Evolutionary conservation across 2,888 invertebrate species (phyloP), one percentile per base, ranked within the genome.

Genomic region (Hydroisotoma schaefferi): DNA sequence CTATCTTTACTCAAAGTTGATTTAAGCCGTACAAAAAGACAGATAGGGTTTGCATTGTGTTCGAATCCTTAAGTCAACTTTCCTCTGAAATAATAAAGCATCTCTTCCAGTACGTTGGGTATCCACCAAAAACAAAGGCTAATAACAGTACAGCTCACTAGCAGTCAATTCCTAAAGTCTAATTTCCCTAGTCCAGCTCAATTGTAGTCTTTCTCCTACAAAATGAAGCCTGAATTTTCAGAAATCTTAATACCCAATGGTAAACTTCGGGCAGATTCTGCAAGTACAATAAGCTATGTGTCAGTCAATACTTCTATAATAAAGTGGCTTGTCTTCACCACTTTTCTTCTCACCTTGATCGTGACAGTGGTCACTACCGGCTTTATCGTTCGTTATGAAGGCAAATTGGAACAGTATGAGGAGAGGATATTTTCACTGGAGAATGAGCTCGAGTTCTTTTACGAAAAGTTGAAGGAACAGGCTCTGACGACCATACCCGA

Each of bases 141-240:
- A n/a, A n/a, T 15, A 33, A 15, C 33, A 8, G 33, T 33, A 10
- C 15, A 10, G 8, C 33, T 33, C 8, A 33, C 8, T 8, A 33
- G 33, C 15, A 33, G 33, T 33, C 15, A 33, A 33, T 15, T 33
- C 33, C 15, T 33, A 33, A 33, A 33, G 8, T 33, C 15, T 15
- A 33, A 10, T 33, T 10, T 33, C 15, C 15, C 15, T 15, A 33
- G 8, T 40, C 40, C 40, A 40, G 15, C 40, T 5, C 5, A 33
- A 33, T 33, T 15, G 33, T 33, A 33, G 33, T 33, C 33, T 33
- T 15, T 33, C 33, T 33, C 15, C 6, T 6, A 6, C 5, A 51
- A 37, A 22, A 70, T 70, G 70, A 70, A 70, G 52, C 66, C 68
- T 29, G 70, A 68, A 57, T 70, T 70, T 65, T 67, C 70, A 38